Evolutionary conservation across 1,140 invertebrate genomes (phyloP).

Genomic region (Brachystomella parvula): DNA sequence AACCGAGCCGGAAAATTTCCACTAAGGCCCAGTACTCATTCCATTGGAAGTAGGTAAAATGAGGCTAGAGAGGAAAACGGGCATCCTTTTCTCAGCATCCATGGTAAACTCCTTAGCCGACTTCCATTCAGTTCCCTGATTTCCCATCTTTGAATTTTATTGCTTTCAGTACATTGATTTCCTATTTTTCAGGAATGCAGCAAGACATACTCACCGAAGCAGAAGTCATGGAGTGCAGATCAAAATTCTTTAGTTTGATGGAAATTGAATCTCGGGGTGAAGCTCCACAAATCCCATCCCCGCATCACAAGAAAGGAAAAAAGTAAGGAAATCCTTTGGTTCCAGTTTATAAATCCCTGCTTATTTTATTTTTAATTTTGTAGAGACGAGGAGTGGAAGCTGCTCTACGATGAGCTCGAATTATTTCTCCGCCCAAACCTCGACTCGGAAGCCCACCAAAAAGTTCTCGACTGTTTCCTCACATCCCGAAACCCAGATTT

Average conservation of each 20-base stretch:
- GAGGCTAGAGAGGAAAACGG: constrained; percentile 65
- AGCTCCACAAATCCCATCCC: constrained; percentile 33
- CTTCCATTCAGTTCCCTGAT: not conserved
- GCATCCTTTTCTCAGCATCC: constrained; percentile 77
- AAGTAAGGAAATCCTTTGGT: constrained; percentile 33
- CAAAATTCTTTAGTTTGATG: constrained; percentile 73
- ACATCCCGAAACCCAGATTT: constrained; percentile 52
- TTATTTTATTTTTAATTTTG: constrained; percentile 8
- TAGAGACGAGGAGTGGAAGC: constrained; percentile 79
- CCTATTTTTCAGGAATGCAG: constrained; percentile 63
- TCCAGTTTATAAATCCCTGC: not conserved
- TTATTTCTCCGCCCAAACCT: constrained; percentile 68
- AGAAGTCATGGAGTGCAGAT: constrained; percentile 79
- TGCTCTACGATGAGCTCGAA: constrained; percentile 84
- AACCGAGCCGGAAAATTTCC: not conserved
- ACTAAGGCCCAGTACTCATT: not conserved
- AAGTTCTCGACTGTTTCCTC: constrained; percentile 72
- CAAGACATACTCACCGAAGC: constrained; percentile 76
- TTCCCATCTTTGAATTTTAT: not conserved
- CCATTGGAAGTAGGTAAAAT: constrained; percentile 53
- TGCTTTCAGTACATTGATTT: constrained; percentile 67
- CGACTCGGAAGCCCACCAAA: constrained; percentile 60
- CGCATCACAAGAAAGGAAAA: constrained; percentile 42
- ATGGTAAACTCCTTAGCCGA: constrained; percentile 51
- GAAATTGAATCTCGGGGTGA: constrained; percentile 52